Evolutionary conservation across 2,113 vertebrate species (phyloP).

Genomic region (Oxygymnocypris stewartii): DNA sequence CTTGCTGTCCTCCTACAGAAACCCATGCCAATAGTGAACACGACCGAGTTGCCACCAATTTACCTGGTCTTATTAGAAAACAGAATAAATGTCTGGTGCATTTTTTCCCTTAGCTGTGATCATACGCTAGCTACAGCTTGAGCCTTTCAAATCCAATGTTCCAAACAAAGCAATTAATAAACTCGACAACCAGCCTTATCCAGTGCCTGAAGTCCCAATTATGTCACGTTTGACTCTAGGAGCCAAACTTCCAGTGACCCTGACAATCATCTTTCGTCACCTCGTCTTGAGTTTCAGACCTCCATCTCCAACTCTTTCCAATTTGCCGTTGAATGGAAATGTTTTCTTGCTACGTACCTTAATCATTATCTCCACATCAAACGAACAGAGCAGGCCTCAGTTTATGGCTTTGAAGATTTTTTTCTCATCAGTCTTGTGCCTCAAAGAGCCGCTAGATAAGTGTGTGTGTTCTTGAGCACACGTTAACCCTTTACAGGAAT

Average conservation of each 20-base stretch:
- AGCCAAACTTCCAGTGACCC: constrained; percentile 20
- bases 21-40: constrained; percentile 13
- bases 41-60: constrained; percentile 18
- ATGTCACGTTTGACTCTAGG: constrained; percentile 27
- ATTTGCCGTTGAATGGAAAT: constrained; percentile 56
- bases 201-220: constrained; percentile 4
- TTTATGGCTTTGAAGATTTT: constrained; percentile 68
- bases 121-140: not conserved
- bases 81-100: not conserved
- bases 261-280: constrained; percentile 24
- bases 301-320: constrained; percentile 40
- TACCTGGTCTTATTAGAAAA: constrained; percentile 32
- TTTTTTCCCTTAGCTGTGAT: not conserved
- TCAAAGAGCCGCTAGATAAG: constrained; percentile 60
- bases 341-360: constrained; percentile 61
- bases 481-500: constrained; percentile 56
- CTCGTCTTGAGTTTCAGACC: constrained; percentile 31
- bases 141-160: not conserved
- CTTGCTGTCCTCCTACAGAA: constrained; percentile 37
- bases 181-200: not conserved
- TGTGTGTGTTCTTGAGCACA: constrained; percentile 55
- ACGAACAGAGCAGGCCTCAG: constrained; percentile 65
- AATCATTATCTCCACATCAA: constrained; percentile 76
- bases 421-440: constrained; percentile 61
- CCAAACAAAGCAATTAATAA: not conserved